Percentiles rank a stretch among this genome's conserved stretches.
phyloP scores from a whole-genome alignment of 2,888 invertebrate genomes.

The Microdon myrmicae region DNA sequence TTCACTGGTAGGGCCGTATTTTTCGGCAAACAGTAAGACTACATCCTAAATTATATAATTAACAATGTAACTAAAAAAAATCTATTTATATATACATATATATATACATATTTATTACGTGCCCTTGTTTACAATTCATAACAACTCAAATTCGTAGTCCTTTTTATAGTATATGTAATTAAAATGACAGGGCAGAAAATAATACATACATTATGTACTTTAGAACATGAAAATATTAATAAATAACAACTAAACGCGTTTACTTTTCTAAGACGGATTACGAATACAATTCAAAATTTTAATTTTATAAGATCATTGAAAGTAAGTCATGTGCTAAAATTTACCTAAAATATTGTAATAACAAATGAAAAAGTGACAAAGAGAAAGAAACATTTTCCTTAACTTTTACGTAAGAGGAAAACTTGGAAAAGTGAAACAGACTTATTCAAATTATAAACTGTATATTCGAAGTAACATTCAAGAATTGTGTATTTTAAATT shows the following conservation, averaged over 20 bases:
- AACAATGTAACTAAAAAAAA: too few species aligned
- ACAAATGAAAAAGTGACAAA: conserved; percentile 30
- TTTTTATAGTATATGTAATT: conserved; percentile 13
- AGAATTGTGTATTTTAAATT: conserved; percentile 33
- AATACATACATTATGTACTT: conserved; percentile 40
- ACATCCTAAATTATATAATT: too few species aligned
- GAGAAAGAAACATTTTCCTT: conserved; percentile 25
- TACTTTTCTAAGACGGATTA: conserved; percentile 37
- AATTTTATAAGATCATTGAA: conserved; percentile 38
- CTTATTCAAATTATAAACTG: conserved; percentile 27
- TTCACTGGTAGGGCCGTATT: too few species aligned
- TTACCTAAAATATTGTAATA: conserved; percentile 42
- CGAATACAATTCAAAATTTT: conserved; percentile 45
- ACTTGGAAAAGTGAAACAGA: conserved; percentile 3
- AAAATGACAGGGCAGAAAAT: conserved; percentile 15
- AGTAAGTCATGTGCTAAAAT: conserved; percentile 44
- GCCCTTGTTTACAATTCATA: too few species aligned
- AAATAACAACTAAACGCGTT: conserved; percentile 17
- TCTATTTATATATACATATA: too few species aligned
- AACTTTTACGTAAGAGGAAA: conserved; percentile 27
- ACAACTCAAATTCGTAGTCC: too few species aligned
- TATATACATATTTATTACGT: too few species aligned
- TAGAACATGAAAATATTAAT: conserved; percentile 19
- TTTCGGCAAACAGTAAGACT: too few species aligned
- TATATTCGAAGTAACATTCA: conserved; percentile 35